Conservation (phyloP, 1,140 invertebrate genomes). For the Lycorma delicatula region DNA sequence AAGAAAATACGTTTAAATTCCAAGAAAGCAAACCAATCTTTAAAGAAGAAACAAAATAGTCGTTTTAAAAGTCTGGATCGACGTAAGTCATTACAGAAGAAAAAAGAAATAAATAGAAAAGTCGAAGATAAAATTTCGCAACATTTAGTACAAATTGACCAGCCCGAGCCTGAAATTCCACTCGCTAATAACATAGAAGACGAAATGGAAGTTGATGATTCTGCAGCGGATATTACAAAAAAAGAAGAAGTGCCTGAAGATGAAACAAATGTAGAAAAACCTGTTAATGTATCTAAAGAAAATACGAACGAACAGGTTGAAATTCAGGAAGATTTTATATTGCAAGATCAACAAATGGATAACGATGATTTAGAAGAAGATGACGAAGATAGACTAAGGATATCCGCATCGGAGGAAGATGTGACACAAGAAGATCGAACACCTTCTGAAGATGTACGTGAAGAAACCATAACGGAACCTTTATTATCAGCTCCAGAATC, state of each 20-base stretch:
- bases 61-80: too few relatives aligned
- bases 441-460: slow-evolving; percentile 4
- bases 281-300: too few relatives aligned
- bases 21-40: too few relatives aligned
- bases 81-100: too few relatives aligned
- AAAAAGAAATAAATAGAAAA: too few relatives aligned
- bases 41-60: too few relatives aligned
- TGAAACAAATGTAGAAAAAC: too few relatives aligned
- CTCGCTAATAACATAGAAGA: background rate
- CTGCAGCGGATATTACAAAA: too few relatives aligned
- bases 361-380: slow-evolving; percentile 17
- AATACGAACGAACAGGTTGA: background rate
- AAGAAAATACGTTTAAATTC: background rate
- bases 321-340: background rate
- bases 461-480: too few relatives aligned
- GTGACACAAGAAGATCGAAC: slow-evolving; percentile 10
- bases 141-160: background rate
- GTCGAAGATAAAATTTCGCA: background rate
- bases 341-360: background rate
- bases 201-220: slow-evolving; percentile 1
- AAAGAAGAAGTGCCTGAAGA: too few relatives aligned
- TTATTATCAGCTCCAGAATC: too few relatives aligned
- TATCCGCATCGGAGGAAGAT: slow-evolving; percentile 17
- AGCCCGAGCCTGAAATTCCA: background rate
- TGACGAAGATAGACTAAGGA: slow-evolving; percentile 8